Base-by-base conservation (phyloP, 2,888 invertebrate genomes). In the Drosophila basisetae region DNA sequence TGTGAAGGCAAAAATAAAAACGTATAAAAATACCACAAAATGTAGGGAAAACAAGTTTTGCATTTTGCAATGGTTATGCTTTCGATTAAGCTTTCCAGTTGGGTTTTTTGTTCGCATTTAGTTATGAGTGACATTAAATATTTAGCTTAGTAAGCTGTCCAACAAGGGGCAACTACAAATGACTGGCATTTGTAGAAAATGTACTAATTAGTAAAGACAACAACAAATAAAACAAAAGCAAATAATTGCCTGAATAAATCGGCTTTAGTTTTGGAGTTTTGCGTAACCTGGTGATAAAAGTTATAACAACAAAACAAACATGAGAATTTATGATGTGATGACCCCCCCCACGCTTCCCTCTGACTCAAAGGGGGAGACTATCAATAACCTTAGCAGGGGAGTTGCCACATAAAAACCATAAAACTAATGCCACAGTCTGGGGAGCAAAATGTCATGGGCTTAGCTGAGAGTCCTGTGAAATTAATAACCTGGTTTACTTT, bases 401-500 rank as follows among this genome's bases (percentile, higher is more conserved):
- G 37, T 49, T 81, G 79, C 35, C 73, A 66, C 71, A 76, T 67
- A 81, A 84, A 76, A 83, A 74, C 73, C 87, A 83, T 84, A 89
- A 84, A 90, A 85, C 84, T 84, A 88, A 82, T 79, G 88, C 83
- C 70, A 35, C 58, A 71, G 80, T 37, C 71, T 73, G 73, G 56
- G 61, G 50, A 76, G 66, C 64, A 65, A 74, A 82, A 80, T 76
- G 71, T 59, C 68, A 61, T 22, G 68, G 43, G 47, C 52, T 67
- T 67, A 77, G 65, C 64, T 67, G 33, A 71, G 60, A 69, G 64
- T 64, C 69, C 71, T 80, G 79, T 72, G 82, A 89, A 85, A 90
- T 90, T 90, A 87, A 87, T 90, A 90, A 89, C 89, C 87, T 81
- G 90, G 82, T 84, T 90, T 81, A 84, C 70, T 77, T 81, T 60